Evolutionary conservation across 2,113 vertebrate species (phyloP), one percentile per base, ranked within the genome.

Genomic region (Zeus faber): DNA sequence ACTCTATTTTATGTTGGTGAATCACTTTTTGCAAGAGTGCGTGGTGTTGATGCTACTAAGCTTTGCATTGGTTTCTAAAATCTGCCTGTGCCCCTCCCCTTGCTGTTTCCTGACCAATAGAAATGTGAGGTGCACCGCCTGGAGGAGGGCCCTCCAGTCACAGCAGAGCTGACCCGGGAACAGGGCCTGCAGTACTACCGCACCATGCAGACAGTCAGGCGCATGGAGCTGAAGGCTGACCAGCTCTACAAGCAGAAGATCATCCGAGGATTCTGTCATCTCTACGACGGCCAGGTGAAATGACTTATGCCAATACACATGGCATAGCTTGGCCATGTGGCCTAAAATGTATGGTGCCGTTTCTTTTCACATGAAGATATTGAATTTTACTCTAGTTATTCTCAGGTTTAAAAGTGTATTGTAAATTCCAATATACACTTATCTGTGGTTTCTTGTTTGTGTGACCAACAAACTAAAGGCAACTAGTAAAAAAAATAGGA

Each of bases 141-240:
- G 80, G 95, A 98, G 68, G 91, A 89, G 5, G 93, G 91, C 0
- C 97, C 95, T 0, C 41, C 89, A 0, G 60, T 66, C 62, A 80
- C 76, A 7, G 76, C 91, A 0, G 86, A 92, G 70, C 77, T 98
- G 70, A 97, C 94, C 0, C 86, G 97, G 16, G 97, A 98, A 17
- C 91, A 99, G 43, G 95, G 93, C 3, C 91, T 99, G 20, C 85
- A 88, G 3, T 98, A 95, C 74, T 99, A 99, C 76, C 89, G 89
- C 65, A 92, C 86, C 54, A 96, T 99, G 97, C 96, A 99, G 85
- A 91, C 69, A 0, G 90, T 99, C 24, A 85, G 97, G 2, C 91
- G 95, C 51, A 97, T 98, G 96, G 96, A 99, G 85, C 88, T 98
- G 0, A 99, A 98, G 69, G 90, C 96, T 0, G 96, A 99, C 49